phyloP scores from a whole-genome alignment of 2,888 invertebrate genomes.

The Pyrochroa serraticornis region DNA sequence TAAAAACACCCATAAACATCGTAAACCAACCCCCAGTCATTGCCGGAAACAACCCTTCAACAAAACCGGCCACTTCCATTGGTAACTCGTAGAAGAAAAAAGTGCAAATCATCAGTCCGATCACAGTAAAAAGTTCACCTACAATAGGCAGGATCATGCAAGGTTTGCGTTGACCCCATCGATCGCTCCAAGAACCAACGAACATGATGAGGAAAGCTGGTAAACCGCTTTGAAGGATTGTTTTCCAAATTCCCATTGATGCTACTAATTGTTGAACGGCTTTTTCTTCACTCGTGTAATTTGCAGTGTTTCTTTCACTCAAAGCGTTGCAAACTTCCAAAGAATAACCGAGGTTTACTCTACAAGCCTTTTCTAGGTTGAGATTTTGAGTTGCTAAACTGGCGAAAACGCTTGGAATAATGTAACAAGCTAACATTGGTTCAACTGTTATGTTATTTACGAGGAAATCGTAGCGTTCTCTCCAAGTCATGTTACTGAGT shows the following conservation, averaged over 20 bases:
- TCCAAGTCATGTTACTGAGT: conserved; percentile 57
- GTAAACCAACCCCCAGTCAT: conserved; percentile 87
- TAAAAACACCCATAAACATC: conserved; percentile 89
- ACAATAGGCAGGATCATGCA: conserved; percentile 84
- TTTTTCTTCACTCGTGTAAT: conserved; percentile 67
- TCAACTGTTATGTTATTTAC: conserved; percentile 74
- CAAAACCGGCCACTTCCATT: conserved; percentile 80
- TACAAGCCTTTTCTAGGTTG: conserved; percentile 84
- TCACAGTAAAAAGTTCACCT: conserved; percentile 79
- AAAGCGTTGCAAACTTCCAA: conserved; percentile 78
- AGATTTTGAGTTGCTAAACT: conserved; percentile 83
- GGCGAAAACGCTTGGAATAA: conserved; percentile 68
- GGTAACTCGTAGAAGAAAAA: conserved; percentile 80
- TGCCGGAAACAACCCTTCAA: conserved; percentile 82
- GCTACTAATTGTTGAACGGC: conserved; percentile 77
- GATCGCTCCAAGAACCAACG: conserved; percentile 79
- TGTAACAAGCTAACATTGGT: conserved; percentile 76
- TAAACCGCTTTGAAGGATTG: conserved; percentile 79
- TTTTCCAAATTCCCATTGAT: conserved; percentile 85
- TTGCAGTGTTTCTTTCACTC: conserved; percentile 73
- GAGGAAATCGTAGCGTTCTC: conserved; percentile 64
- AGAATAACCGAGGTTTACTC: conserved; percentile 78
- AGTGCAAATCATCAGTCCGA: conserved; percentile 79
- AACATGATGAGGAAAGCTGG: conserved; percentile 84
- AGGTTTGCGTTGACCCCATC: conserved; percentile 73